Evolutionary conservation across 2,888 invertebrate species (phyloP).

Genomic region (Buathra laborator): DNA sequence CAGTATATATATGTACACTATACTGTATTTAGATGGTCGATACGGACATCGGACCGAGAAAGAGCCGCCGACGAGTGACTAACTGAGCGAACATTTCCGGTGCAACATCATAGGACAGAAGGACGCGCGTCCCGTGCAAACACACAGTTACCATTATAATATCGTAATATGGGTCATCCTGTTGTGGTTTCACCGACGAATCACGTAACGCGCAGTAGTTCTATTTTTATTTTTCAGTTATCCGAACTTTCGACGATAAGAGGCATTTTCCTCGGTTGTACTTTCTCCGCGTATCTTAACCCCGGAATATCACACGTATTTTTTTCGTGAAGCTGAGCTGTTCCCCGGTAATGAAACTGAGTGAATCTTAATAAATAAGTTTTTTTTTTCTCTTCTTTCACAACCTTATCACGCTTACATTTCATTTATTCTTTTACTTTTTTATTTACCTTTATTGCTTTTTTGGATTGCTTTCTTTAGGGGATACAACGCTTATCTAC

Average conservation of each 20-base stretch:
- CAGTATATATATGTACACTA: background rate
- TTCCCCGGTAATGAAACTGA: no score
- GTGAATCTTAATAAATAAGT: no score
- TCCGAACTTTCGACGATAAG: background rate
- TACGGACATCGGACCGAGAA: conserved; percentile 32
- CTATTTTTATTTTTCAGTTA: background rate
- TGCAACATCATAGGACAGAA: conserved; percentile 24
- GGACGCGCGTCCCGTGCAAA: conserved; percentile 12
- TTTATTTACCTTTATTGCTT: no score
- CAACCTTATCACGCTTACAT: no score
- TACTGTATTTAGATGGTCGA: conserved; percentile 40
- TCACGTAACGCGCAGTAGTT: background rate
- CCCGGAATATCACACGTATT: no score
- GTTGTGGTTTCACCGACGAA: conserved; percentile 16
- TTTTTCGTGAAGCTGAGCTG: no score
- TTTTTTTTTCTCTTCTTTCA: no score
- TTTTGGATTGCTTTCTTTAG: no score
- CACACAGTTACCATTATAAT: conserved; percentile 21
- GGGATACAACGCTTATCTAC: no score
- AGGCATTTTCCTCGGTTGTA: background rate
- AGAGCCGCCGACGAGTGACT: conserved; percentile 44
- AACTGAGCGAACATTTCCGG: conserved; percentile 57
- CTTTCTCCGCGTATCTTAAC: background rate
- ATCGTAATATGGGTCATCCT: conserved; percentile 57
- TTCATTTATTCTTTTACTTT: no score